Evolutionary conservation across 2,797 vertebrate genomes (phyloP).

Genomic region (Lithobates sylvaticus): DNA sequence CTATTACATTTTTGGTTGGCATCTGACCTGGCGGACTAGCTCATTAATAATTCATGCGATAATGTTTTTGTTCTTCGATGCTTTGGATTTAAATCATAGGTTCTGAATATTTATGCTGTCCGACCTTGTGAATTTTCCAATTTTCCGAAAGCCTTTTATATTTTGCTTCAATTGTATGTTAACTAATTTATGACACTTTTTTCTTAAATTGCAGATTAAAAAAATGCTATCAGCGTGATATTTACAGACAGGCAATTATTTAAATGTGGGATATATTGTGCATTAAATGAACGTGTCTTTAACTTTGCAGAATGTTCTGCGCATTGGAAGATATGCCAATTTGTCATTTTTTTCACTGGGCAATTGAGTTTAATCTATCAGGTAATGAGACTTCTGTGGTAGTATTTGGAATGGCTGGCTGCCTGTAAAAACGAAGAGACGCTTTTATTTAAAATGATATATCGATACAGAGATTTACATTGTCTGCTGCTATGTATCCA

Average conservation of each 20-base stretch:
- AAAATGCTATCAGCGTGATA: conserved; percentile 27
- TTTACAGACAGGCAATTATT: conserved; percentile 49
- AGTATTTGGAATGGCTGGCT: conserved; percentile 46
- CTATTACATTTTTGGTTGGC: conserved; percentile 47
- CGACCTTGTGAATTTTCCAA: conserved; percentile 55
- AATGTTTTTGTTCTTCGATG: conserved; percentile 57
- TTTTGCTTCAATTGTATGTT: conserved; percentile 42
- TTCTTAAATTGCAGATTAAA: conserved; percentile 28
- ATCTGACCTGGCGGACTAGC: conserved; percentile 43
- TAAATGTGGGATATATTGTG: conserved; percentile 28
- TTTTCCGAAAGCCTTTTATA: conserved; percentile 53
- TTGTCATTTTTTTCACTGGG: conserved; percentile 52
- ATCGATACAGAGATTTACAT: conserved; percentile 44
- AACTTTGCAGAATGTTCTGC: conserved; percentile 26
- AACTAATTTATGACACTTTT: conserved; percentile 56
- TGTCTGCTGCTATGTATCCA: conserved; percentile 15
- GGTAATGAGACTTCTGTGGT: conserved; percentile 53
- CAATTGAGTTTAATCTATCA: conserved; percentile 54
- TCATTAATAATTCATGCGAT: conserved; percentile 53
- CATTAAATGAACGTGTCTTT: conserved; percentile 51
- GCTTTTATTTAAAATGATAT: conserved; percentile 48
- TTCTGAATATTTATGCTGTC: conserved; percentile 55
- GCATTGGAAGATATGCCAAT: conserved; percentile 43
- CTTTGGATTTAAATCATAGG: conserved; percentile 55
- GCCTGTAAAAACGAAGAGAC: conserved; percentile 41